These are phyloP conservation scores for Diuraphis noxia DNA, from an alignment of 1,140 invertebrate genomes.

Conservation along the genomic window DNA sequence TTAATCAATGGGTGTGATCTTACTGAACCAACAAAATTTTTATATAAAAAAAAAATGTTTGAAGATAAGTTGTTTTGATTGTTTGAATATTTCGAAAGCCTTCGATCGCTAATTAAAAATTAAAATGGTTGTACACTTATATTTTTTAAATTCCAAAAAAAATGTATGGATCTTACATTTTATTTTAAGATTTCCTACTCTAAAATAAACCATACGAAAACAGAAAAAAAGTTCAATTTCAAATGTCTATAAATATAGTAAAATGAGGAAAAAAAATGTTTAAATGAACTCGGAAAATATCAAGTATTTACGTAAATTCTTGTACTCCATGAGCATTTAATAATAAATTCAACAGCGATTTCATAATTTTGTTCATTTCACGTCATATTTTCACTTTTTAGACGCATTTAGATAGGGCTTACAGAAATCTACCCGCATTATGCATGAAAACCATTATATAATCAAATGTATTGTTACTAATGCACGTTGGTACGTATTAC, in stretches of 20 bases:
- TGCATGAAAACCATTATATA: not conserved
- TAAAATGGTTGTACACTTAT: not conserved
- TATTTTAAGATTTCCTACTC: not conserved
- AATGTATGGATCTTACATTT: not conserved
- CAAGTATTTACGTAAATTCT: not conserved
- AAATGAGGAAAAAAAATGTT: too few species aligned
- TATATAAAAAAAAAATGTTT: not conserved
- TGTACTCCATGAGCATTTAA: not conserved
- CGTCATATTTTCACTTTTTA: not conserved
- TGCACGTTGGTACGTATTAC: not conserved
- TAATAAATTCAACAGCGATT: not conserved
- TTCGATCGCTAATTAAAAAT: not conserved
- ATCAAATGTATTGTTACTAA: conserved; percentile 4
- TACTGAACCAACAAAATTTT: not conserved
- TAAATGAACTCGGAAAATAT: too few species aligned
- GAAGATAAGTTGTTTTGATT: not conserved
- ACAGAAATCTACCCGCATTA: not conserved
- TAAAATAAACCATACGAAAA: not conserved
- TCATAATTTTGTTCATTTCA: not conserved
- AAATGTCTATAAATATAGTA: not conserved
- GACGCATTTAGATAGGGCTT: not conserved
- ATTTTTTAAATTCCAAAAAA: not conserved
- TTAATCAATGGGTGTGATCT: not conserved
- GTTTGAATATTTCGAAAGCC: not conserved
- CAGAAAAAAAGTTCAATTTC: not conserved